A percentile compares a stretch with the other conserved stretches of the same genome.
phyloP scores from a whole-genome alignment of 2,113 vertebrate genomes.

The Pyxicephalus adspersus region DNA sequence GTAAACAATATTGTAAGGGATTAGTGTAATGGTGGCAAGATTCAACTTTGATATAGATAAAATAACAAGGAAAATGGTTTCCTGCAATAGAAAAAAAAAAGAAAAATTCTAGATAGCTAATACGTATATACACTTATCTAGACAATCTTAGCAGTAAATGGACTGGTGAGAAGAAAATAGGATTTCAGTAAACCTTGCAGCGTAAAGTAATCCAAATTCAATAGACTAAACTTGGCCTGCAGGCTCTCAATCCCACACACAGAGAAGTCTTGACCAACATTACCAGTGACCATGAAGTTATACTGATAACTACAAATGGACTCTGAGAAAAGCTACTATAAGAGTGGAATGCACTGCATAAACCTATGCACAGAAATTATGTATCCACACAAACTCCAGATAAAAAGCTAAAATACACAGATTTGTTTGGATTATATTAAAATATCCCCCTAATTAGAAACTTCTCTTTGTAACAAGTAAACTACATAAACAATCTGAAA shows the following conservation, averaged over 20 bases:
- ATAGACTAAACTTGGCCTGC: slow-evolving; percentile 50
- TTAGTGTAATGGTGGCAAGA: neutral
- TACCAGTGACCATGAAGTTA: slow-evolving; percentile 45
- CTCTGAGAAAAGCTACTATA: slow-evolving; percentile 1
- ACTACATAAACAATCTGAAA: no score
- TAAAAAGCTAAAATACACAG: no score
- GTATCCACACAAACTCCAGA: no score
- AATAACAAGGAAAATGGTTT: neutral
- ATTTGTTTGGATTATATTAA: no score
- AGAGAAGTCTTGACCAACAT: slow-evolving; percentile 36
- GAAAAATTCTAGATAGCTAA: slow-evolving; percentile 26
- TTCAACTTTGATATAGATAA: neutral
- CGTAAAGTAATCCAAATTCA: slow-evolving; percentile 38
- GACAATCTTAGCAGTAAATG: slow-evolving; percentile 17
- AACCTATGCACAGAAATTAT: neutral
- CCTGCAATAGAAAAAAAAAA: neutral
- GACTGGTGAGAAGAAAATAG: slow-evolving; percentile 28
- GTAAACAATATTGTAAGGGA: neutral
- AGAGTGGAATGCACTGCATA: slow-evolving; percentile 6
- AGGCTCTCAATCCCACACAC: slow-evolving; percentile 49
- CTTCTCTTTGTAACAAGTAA: no score
- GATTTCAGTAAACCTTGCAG: slow-evolving; percentile 35
- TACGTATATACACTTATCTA: slow-evolving; percentile 32
- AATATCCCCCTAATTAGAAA: no score
- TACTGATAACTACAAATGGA: slow-evolving; percentile 41